Conservation (phyloP, 1,140 invertebrate species). For the Capitella teleta region DNA sequence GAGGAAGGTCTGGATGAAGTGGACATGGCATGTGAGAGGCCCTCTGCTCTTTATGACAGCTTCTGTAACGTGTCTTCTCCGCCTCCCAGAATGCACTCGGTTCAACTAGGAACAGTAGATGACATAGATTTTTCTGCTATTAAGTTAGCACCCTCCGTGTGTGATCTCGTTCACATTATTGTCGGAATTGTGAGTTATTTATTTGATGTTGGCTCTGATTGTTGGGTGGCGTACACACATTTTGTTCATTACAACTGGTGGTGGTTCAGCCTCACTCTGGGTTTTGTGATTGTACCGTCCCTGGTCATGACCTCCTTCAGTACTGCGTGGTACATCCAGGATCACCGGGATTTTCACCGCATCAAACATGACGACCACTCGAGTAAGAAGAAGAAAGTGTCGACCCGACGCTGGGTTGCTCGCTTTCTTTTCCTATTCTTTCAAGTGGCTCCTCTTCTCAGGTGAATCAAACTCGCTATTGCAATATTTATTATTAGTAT, state of each 20-base stretch:
- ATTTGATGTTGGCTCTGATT: constrained; percentile 21
- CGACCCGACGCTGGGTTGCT: constrained; percentile 17
- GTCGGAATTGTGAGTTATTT: constrained; percentile 19
- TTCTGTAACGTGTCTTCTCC: too few relatives aligned
- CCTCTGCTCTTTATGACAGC: too few relatives aligned
- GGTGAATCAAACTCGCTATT: too few relatives aligned
- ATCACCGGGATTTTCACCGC: constrained; percentile 1
- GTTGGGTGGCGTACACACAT: constrained; percentile 17
- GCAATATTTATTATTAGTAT: too few relatives aligned
- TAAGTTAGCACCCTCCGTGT: constrained; percentile 14
- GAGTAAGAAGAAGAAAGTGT: neutral
- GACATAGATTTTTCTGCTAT: constrained; percentile 6
- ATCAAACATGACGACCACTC: neutral
- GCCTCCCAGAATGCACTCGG: too few relatives aligned
- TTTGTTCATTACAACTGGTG: constrained; percentile 17
- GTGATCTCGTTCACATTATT: constrained; percentile 17
- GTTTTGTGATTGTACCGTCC: constrained; percentile 26
- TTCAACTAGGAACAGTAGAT: too few relatives aligned
- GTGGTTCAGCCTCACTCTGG: constrained; percentile 26
- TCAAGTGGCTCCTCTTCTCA: constrained; percentile 21
- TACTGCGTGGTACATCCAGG: constrained; percentile 21
- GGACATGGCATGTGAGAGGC: too few relatives aligned
- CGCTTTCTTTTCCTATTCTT: constrained; percentile 21
- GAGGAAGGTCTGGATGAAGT: too few relatives aligned
- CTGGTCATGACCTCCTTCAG: constrained; percentile 30